A percentile compares a stretch with the other conserved stretches of the same genome.
These are phyloP conservation scores for Neoscelio sp. DNA, from an alignment of 2,888 invertebrate species.

Conservation along the genomic window DNA sequence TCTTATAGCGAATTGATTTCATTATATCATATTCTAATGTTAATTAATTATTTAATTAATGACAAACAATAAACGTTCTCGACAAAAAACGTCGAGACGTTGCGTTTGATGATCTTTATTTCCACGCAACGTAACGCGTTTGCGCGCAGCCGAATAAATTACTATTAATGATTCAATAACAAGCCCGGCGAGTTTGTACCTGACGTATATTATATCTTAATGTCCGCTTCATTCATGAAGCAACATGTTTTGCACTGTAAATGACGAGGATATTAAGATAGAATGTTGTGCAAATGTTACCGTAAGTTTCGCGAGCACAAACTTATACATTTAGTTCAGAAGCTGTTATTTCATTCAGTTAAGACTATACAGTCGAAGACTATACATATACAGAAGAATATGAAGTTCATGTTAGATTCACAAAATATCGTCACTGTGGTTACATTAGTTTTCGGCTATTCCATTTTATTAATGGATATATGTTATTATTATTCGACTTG, in stretches of 20 bases:
- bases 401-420: conserved; percentile 2
- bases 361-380: conserved; percentile 23
- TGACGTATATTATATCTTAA: conserved; percentile 14
- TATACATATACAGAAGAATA: too few species aligned
- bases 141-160: conserved; percentile 1
- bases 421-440: background rate
- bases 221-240: conserved; percentile 11
- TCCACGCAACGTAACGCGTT: background rate
- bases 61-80: conserved; percentile 16
- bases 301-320: conserved; percentile 8
- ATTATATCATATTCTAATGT: conserved; percentile 15
- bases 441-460: conserved; percentile 5
- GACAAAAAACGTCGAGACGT: background rate
- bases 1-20: conserved; percentile 17
- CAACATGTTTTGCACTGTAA: conserved; percentile 12
- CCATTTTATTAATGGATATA: too few species aligned
- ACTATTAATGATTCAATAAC: conserved; percentile 35
- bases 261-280: conserved; percentile 25
- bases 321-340: conserved; percentile 32
- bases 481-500: conserved; percentile 24
- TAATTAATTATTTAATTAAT: conserved; percentile 29
- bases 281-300: conserved; percentile 12
- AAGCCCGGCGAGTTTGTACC: background rate
- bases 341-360: conserved; percentile 41
- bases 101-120: too few species aligned